These are phyloP conservation scores for Saccopteryx leptura DNA, from an alignment of 2,113 vertebrate genomes.

Conservation along the genomic window DNA sequence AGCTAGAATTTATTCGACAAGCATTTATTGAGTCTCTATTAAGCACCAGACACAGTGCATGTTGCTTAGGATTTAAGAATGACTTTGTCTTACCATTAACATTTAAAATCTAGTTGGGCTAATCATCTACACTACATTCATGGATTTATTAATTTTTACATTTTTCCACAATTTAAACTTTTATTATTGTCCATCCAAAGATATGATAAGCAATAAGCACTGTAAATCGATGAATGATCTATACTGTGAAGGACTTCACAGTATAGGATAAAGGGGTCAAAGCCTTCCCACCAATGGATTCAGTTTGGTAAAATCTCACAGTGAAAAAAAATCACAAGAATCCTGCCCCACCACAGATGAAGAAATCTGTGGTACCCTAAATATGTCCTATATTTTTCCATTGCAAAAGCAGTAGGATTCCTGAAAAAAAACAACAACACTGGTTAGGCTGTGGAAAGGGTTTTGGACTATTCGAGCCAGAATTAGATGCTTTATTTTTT, in stretches of 20 bases:
- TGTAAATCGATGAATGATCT: not conserved
- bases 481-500: not conserved
- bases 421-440: not conserved
- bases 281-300: not conserved
- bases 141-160: not conserved
- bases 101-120: constrained; percentile 18
- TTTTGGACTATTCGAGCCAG: not conserved
- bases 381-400: not conserved
- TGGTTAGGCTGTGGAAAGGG: not conserved
- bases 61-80: not conserved
- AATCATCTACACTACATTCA: not conserved
- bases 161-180: not conserved
- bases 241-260: not conserved
- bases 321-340: not conserved
- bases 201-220: not conserved
- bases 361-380: not conserved
- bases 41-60: not conserved
- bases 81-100: not conserved
- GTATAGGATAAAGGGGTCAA: not conserved
- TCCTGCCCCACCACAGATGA: not conserved
- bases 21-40: not conserved
- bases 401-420: not conserved
- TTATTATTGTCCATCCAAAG: not conserved
- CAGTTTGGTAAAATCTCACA: constrained; percentile 4
- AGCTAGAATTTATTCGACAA: not conserved